Conservation (phyloP, 2,888 invertebrate genomes). For the Neuroscelio doddi region DNA sequence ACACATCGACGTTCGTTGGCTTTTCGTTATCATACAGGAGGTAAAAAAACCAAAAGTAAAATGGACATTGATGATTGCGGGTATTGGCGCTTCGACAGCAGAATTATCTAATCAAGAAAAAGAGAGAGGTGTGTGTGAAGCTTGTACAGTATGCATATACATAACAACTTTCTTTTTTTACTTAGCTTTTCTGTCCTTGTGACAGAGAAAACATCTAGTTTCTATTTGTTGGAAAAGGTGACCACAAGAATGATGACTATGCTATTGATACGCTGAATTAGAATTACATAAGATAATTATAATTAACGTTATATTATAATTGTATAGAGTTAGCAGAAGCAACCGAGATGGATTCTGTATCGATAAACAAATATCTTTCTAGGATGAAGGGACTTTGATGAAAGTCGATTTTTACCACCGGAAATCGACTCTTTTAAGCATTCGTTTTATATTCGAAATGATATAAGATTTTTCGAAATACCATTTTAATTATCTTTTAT, state of each 20-base stretch:
- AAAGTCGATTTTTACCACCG: neutral
- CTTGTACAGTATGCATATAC: constrained; percentile 43
- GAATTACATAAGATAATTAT: constrained; percentile 41
- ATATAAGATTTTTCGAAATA: neutral
- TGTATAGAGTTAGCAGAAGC: constrained; percentile 42
- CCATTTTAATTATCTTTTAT: too few species aligned
- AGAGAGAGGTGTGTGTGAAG: constrained; percentile 34
- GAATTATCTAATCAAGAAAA: constrained; percentile 20
- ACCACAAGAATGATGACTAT: constrained; percentile 17
- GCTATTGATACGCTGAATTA: constrained; percentile 35
- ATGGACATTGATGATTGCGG: too few species aligned
- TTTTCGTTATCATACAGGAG: constrained; percentile 18
- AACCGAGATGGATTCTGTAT: constrained; percentile 23
- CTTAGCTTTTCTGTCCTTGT: constrained; percentile 5
- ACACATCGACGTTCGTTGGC: neutral
- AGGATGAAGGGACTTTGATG: neutral
- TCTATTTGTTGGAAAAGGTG: constrained; percentile 11
- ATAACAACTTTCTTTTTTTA: constrained; percentile 28
- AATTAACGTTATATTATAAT: constrained; percentile 39
- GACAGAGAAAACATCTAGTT: constrained; percentile 1
- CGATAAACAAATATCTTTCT: constrained; percentile 8
- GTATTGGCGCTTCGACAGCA: neutral
- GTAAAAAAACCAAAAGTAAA: neutral
- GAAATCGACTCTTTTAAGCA: neutral
- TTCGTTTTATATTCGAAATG: neutral